Evolutionary conservation across 2,113 vertebrate genomes (phyloP).

Genomic region (Prolemur simus): DNA sequence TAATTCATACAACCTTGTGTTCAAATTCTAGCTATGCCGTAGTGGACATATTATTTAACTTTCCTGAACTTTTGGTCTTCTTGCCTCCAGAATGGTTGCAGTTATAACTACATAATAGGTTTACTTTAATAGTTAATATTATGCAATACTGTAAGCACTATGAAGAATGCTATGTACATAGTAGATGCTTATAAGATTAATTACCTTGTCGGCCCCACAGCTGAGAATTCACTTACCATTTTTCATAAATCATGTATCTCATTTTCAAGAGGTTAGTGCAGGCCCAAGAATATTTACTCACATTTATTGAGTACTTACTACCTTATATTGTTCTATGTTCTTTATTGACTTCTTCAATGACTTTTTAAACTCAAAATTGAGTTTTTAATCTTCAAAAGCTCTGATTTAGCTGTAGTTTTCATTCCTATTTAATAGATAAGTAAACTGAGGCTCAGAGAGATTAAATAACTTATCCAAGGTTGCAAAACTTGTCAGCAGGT

Average conservation of each 20-base stretch:
- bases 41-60: neutral
- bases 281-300: neutral
- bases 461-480: neutral
- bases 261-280: conserved; percentile 39
- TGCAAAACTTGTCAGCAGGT: neutral
- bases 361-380: neutral
- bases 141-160: neutral
- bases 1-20: neutral
- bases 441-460: neutral
- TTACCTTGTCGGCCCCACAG: conserved; percentile 1
- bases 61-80: neutral
- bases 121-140: conserved; percentile 59
- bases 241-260: conserved; percentile 18
- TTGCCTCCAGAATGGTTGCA: conserved; percentile 6
- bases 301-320: neutral
- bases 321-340: neutral
- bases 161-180: conserved; percentile 30
- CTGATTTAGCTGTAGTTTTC: neutral
- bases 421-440: neutral
- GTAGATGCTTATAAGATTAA: conserved; percentile 38
- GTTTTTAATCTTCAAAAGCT: neutral
- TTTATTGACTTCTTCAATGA: neutral
- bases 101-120: conserved; percentile 31
- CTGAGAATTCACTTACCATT: conserved; percentile 12
- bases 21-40: neutral